A percentile compares a stretch with the other conserved stretches of the same genome.
Conservation (phyloP, 2,888 invertebrate species). For the Apocheima hispidaria region DNA sequence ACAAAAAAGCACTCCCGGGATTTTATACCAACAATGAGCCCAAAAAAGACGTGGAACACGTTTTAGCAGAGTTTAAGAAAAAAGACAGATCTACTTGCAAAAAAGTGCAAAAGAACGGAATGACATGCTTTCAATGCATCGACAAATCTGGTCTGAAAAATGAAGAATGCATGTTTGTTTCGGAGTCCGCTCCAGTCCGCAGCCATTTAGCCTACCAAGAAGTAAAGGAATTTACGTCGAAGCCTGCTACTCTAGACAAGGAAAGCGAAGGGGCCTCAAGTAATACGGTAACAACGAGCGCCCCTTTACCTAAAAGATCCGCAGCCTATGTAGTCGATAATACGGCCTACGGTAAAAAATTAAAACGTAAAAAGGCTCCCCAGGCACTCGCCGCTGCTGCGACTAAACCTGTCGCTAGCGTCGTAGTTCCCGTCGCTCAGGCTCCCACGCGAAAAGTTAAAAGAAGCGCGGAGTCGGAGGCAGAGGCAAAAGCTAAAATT, state of each 20-base stretch:
- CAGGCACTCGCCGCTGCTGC: slow-evolving; percentile 59
- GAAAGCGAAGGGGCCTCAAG: slow-evolving; percentile 74
- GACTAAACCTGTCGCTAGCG: slow-evolving; percentile 56
- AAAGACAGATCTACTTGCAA: slow-evolving; percentile 91
- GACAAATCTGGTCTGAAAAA: slow-evolving; percentile 90
- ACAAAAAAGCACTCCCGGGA: slow-evolving; percentile 78
- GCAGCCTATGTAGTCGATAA: slow-evolving; percentile 74
- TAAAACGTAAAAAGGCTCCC: slow-evolving; percentile 75
- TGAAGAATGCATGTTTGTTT: slow-evolving; percentile 92
- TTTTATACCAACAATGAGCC: slow-evolving; percentile 84
- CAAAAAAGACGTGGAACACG: slow-evolving; percentile 89
- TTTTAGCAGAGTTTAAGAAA: slow-evolving; percentile 90
- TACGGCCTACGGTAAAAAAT: slow-evolving; percentile 70
- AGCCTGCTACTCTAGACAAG: slow-evolving; percentile 69
- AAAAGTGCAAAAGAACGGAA: slow-evolving; percentile 89
- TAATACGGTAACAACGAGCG: slow-evolving; percentile 71
- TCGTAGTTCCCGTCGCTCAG: slow-evolving; percentile 50
- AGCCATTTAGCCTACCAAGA: slow-evolving; percentile 89
- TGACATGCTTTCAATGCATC: slow-evolving; percentile 91
- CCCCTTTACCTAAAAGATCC: slow-evolving; percentile 66
- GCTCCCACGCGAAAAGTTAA: slow-evolving; percentile 60
- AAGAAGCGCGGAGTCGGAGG: slow-evolving; percentile 69
- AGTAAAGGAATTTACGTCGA: slow-evolving; percentile 86
- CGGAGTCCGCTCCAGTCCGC: slow-evolving; percentile 88
- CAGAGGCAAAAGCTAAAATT: slow-evolving; percentile 65